Base-by-base conservation (phyloP, 2,888 invertebrate genomes). In the Hypselothyrea guttata region DNA sequence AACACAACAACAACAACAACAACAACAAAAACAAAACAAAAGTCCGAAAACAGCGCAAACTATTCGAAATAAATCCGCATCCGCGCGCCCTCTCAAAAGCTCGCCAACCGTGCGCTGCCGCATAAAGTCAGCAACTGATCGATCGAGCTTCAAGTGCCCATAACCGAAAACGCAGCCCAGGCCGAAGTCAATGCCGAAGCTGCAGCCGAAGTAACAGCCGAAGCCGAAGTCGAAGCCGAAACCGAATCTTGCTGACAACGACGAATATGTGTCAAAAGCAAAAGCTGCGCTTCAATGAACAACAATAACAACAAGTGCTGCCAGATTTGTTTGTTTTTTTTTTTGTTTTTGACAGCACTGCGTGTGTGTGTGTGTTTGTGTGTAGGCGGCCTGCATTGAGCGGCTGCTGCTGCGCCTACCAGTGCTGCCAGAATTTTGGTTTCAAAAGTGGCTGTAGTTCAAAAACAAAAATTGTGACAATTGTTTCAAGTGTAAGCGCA, bases 41-140 rank as follows among this genome's bases (percentile, higher is more conserved):
- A 59, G n/a, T n/a, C n/a, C 30, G 34, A 45, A 35, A 28, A 37
- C 33, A 12, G n/a, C n/a, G n/a, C 33, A 28, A 38, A 16, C 44
- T 34, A 28, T 15, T 8, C 33, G 18, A 44, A 35, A 11, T 31
- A 16, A 27, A 51, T 16, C 46, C 78, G 71, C 61, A 40, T 47
- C 47, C 47, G 54, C 54, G 54, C 54, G 47, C 40, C 38, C 27
- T 40, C 7, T 22, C 16, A 15, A 30, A n/a, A 55, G 34, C 38
- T 42, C 47, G 60, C 66, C 66, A 74, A 84, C 84, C 75, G 72
- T 62, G 69, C 79, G 73, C 83, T 67, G 77, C 65, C 72, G 81
- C 77, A 67, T 66, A 66, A 59, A 75, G 75, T 53, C 65, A 76
- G 69, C 81, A 77, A 84, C 86, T 84, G 81, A 84, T 76, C 69